phyloP scores from a whole-genome alignment of 2,888 invertebrate species.

The Lasioglossum morio region DNA sequence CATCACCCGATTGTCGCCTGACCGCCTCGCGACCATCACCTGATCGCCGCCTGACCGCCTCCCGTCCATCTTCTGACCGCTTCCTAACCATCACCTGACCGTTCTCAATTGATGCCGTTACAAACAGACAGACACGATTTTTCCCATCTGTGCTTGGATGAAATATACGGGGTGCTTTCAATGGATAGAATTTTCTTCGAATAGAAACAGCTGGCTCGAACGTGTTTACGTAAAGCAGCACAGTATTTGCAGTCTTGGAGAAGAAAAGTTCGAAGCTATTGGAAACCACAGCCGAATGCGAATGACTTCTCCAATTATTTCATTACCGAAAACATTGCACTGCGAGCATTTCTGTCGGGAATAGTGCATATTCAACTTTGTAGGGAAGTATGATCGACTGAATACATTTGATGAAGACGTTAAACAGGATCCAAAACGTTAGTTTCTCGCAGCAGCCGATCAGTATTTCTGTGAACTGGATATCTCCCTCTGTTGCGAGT shows the following conservation, averaged over 20 bases:
- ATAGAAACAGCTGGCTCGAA: background rate
- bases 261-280: background rate
- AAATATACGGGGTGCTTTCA: background rate
- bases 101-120: no score
- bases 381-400: background rate
- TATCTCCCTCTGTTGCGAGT: background rate
- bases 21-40: no score
- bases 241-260: background rate
- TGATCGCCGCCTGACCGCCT: no score
- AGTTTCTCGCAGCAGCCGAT: background rate
- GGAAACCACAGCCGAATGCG: background rate
- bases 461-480: background rate
- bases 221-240: background rate
- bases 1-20: no score
- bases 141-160: background rate
- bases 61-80: no score
- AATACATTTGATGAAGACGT: background rate
- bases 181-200: background rate
- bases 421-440: background rate
- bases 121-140: no score
- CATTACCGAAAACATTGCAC: background rate
- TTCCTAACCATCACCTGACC: no score
- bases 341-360: background rate
- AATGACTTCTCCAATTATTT: background rate
- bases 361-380: background rate